These are phyloP conservation scores for Spatula clypeata DNA, from an alignment of 2,797 vertebrate species.

Conservation along the genomic window DNA sequence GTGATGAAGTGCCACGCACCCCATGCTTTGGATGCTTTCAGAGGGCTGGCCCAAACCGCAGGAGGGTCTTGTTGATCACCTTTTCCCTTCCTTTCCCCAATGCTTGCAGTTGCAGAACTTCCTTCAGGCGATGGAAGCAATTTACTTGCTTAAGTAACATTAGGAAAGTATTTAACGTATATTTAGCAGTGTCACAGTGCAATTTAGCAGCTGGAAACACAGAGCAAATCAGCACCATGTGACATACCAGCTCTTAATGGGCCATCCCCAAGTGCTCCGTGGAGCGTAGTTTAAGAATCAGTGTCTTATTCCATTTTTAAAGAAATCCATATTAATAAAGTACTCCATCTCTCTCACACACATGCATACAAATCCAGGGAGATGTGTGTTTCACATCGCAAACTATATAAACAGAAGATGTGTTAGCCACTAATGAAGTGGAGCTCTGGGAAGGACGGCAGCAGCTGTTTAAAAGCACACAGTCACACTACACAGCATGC, in stretches of 20 bases:
- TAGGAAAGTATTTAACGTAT: slow-evolving; percentile 70
- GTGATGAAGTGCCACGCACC: not conserved
- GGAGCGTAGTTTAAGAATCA: slow-evolving; percentile 11
- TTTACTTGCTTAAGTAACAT: slow-evolving; percentile 73
- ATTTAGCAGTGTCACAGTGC: slow-evolving; percentile 71
- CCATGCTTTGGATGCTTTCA: not conserved
- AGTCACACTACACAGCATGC: slow-evolving; percentile 61
- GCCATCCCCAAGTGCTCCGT: slow-evolving; percentile 12
- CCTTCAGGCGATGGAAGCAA: slow-evolving; percentile 60
- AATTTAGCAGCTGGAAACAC: slow-evolving; percentile 77
- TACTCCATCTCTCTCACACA: not conserved
- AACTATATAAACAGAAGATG: not conserved
- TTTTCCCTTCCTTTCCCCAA: not conserved
- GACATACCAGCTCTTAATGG: slow-evolving; percentile 34
- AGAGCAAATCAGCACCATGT: slow-evolving; percentile 73
- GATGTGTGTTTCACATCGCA: not conserved
- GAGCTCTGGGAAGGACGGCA: slow-evolving; percentile 60
- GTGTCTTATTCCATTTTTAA: not conserved
- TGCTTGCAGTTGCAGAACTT: slow-evolving; percentile 28
- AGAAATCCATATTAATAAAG: slow-evolving; percentile 31
- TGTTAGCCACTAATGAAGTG: slow-evolving; percentile 41
- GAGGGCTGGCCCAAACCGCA: not conserved
- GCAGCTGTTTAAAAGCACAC: slow-evolving; percentile 21
- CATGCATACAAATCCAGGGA: not conserved
- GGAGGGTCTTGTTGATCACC: not conserved